Percentiles rank a stretch among this genome's conserved stretches.
phyloP scores from a whole-genome alignment of 2,113 vertebrate species.

The Scomber scombrus region DNA sequence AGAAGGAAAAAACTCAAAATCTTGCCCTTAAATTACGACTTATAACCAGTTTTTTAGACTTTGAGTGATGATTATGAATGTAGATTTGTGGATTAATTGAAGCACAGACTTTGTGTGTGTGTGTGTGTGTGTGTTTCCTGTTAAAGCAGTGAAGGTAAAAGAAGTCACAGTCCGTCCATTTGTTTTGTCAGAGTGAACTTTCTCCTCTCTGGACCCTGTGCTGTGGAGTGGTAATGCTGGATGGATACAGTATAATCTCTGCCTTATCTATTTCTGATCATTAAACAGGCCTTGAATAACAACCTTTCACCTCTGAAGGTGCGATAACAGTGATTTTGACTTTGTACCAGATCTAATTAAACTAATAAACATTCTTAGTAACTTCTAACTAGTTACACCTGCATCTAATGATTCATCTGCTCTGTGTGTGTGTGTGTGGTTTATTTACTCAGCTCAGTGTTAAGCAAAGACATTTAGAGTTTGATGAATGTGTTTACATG shows the following conservation, averaged over 20 bases:
- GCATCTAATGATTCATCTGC: no score
- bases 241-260: background rate
- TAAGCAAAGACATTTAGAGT: no score
- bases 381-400: no score
- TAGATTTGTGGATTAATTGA: constrained; percentile 21
- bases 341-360: no score
- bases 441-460: no score
- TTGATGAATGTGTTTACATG: no score
- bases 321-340: no score
- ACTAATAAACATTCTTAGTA: no score
- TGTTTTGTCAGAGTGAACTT: background rate
- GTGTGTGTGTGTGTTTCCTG: background rate
- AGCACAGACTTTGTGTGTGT: background rate
- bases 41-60: constrained; percentile 5
- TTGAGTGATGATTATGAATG: constrained; percentile 22
- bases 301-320: no score
- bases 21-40: background rate
- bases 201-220: background rate
- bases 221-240: background rate
- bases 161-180: background rate
- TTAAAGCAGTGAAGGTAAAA: background rate
- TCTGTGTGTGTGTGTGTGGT: no score
- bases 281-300: no score
- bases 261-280: no score
- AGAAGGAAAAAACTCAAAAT: background rate